A percentile compares a stretch with the other conserved stretches of the same genome.
phyloP scores from a whole-genome alignment of 2,113 vertebrate genomes.

The Cyanocitta stelleri region DNA sequence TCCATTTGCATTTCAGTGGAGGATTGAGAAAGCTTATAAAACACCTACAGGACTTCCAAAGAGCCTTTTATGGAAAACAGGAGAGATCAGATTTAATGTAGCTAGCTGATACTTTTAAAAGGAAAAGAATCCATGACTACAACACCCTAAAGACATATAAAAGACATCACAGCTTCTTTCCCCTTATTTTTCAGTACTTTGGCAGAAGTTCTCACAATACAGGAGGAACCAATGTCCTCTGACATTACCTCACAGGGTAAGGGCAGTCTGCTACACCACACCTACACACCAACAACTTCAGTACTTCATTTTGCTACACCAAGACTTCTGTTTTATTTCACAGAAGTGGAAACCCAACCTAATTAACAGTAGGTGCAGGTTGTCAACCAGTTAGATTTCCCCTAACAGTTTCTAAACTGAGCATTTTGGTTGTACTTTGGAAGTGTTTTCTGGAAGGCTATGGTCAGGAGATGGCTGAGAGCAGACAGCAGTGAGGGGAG shows the following conservation, averaged over 20 bases:
- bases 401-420: background rate
- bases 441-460: background rate
- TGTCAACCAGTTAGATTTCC: background rate
- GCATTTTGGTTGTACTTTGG: background rate
- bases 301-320: background rate
- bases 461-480: background rate
- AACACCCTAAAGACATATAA: background rate
- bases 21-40: background rate
- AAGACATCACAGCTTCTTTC: background rate
- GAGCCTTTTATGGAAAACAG: background rate
- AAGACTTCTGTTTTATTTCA: background rate
- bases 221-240: background rate
- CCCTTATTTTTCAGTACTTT: background rate
- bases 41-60: background rate
- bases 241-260: background rate
- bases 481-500: background rate
- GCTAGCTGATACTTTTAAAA: background rate
- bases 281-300: background rate
- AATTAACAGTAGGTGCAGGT: background rate
- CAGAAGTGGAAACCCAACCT: background rate
- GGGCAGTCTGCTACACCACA: background rate
- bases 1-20: background rate
- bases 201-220: background rate
- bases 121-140: background rate
- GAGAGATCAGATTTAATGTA: background rate